phyloP scores from a whole-genome alignment of 2,797 vertebrate genomes.

The Xenentodon cancila region DNA sequence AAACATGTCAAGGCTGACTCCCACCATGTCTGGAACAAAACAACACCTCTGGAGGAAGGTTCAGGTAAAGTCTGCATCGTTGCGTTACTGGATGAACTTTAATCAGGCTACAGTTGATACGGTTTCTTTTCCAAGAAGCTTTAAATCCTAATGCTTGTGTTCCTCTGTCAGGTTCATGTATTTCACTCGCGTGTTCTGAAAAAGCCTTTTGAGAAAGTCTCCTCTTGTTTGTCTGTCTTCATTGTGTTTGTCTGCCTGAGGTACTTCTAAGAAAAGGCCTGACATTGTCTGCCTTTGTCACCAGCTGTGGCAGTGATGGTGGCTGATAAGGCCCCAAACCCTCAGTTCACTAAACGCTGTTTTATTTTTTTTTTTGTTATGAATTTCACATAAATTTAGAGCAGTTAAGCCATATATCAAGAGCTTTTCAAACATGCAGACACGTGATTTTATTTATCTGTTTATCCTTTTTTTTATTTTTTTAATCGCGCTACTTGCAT shows the following conservation, averaged over 20 bases:
- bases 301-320: conserved; percentile 1
- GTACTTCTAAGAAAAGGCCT: conserved; percentile 15
- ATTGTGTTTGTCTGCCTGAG: conserved; percentile 28
- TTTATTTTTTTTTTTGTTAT: not conserved
- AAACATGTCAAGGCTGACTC: not conserved
- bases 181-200: conserved; percentile 7
- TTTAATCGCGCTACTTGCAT: not conserved
- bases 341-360: not conserved
- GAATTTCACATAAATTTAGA: not conserved
- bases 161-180: not conserved
- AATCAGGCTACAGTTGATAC: not conserved
- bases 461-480: not conserved
- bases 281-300: conserved; percentile 30
- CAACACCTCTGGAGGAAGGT: not conserved
- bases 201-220: conserved; percentile 22
- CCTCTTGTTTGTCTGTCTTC: conserved; percentile 34
- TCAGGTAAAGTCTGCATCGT: conserved; percentile 5
- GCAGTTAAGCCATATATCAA: not conserved
- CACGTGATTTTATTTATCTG: too few species aligned
- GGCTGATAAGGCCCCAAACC: not conserved
- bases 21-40: not conserved
- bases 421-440: not conserved
- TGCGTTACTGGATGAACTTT: not conserved
- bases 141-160: conserved; percentile 3
- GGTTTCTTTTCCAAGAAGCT: not conserved